Evolutionary conservation across 1,140 invertebrate species (phyloP).

Genomic region (Achatina immaculata): DNA sequence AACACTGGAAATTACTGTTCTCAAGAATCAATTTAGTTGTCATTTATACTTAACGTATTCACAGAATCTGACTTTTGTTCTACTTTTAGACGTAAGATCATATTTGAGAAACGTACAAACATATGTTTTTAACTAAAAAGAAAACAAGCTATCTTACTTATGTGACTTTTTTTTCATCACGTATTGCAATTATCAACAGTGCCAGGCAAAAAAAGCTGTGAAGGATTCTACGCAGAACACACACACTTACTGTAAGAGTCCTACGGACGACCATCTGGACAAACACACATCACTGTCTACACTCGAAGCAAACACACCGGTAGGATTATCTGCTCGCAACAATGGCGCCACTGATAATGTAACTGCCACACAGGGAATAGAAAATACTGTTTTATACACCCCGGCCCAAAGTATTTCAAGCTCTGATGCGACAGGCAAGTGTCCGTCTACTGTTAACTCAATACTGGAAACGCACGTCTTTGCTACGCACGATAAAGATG

Average conservation of each 20-base stretch:
- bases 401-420: not conserved
- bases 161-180: too few species aligned
- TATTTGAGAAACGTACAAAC: too few species aligned
- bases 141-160: too few species aligned
- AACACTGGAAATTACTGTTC: too few species aligned
- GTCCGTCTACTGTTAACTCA: not conserved
- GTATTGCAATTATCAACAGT: not conserved
- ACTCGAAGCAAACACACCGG: not conserved
- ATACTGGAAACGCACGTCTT: not conserved
- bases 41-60: too few species aligned
- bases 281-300: not conserved
- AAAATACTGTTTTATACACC: not conserved
- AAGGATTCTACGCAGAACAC: not conserved
- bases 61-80: too few species aligned
- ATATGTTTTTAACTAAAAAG: too few species aligned
- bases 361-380: not conserved
- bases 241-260: not conserved
- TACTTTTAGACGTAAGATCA: too few species aligned
- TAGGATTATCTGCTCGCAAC: not conserved
- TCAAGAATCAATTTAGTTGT: too few species aligned
- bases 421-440: not conserved
- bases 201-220: not conserved
- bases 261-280: not conserved
- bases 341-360: not conserved
- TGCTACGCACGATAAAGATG: not conserved